phyloP scores from a whole-genome alignment of 2,113 vertebrate genomes.

The Tupaia chinensis region DNA sequence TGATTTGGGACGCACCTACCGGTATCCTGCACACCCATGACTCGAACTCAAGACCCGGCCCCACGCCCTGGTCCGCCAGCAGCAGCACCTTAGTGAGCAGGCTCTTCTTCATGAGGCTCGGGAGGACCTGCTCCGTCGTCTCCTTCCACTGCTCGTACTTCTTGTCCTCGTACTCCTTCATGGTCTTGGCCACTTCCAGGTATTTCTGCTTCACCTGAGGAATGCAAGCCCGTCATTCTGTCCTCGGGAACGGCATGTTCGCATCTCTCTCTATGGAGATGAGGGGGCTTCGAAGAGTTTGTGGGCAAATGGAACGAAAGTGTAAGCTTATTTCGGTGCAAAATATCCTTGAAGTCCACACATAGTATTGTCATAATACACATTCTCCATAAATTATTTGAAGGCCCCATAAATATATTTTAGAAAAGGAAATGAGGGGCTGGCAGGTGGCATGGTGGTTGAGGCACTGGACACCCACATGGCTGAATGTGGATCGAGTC shows the following conservation, averaged over 20 bases:
- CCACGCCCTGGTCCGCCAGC: too few species aligned
- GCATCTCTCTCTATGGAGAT: neutral
- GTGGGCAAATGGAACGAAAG: too few species aligned
- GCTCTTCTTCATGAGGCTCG: constrained; percentile 88
- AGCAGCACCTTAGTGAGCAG: constrained; percentile 85
- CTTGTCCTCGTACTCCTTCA: constrained; percentile 90
- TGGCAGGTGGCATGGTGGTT: too few species aligned
- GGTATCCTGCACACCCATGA: too few species aligned
- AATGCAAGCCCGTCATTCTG: neutral
- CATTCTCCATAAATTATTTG: neutral
- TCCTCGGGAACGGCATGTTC: neutral
- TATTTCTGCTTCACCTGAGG: constrained; percentile 91
- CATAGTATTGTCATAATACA: too few species aligned
- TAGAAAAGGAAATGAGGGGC: neutral
- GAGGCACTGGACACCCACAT: too few species aligned
- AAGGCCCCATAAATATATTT: neutral
- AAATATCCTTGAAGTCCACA: too few species aligned
- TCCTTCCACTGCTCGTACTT: constrained; percentile 90
- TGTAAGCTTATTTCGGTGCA: too few species aligned
- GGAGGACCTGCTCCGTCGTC: constrained; percentile 84
- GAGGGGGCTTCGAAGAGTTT: too few species aligned
- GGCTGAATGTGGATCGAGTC: too few species aligned
- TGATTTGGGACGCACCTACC: neutral
- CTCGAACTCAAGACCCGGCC: too few species aligned
- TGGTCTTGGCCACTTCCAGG: constrained; percentile 86